These are phyloP conservation scores for Phyllotreta cruciferae DNA, from an alignment of 2,888 invertebrate species.

Conservation along the genomic window DNA sequence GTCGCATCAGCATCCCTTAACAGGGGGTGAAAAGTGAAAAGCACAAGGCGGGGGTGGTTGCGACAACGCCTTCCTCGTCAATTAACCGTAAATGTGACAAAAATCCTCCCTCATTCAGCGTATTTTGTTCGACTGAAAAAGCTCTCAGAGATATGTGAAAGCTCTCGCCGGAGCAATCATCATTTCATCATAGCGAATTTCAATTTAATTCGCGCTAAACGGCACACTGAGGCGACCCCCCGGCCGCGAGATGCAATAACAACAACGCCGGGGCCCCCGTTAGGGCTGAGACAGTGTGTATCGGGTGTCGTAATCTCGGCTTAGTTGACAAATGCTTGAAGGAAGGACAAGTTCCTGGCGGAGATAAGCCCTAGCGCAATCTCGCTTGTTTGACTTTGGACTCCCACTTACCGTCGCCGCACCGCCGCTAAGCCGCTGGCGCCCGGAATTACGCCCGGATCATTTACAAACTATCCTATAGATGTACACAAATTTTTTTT, in stretches of 20 bases:
- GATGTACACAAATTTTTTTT: too few relatives aligned
- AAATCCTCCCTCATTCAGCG: slow-evolving; percentile 35
- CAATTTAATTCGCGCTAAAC: too few relatives aligned
- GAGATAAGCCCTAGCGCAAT: slow-evolving; percentile 42
- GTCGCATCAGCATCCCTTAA: slow-evolving; percentile 43
- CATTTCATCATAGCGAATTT: too few relatives aligned
- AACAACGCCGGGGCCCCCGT: slow-evolving; percentile 16
- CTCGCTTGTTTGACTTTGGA: slow-evolving; percentile 42
- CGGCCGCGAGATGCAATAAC: slow-evolving; percentile 1
- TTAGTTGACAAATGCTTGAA: slow-evolving; percentile 42
- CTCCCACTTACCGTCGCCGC: slow-evolving; percentile 26
- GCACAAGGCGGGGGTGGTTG: slow-evolving; percentile 42
- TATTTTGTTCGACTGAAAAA: slow-evolving; percentile 38
- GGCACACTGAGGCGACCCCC: too few relatives aligned
- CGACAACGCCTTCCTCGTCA: slow-evolving; percentile 41
- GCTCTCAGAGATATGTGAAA: neutral
- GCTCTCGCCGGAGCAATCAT: too few relatives aligned
- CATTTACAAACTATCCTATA: too few relatives aligned
- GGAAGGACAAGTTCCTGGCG: slow-evolving; percentile 36
- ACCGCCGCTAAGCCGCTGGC: slow-evolving; percentile 5
- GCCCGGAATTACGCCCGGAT: neutral
- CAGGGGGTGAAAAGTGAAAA: slow-evolving; percentile 27
- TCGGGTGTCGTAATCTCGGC: slow-evolving; percentile 41
- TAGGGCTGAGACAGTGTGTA: slow-evolving; percentile 19
- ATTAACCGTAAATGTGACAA: slow-evolving; percentile 45